Conservation (phyloP, 2,797 vertebrate genomes). For the Mus minutoides region DNA sequence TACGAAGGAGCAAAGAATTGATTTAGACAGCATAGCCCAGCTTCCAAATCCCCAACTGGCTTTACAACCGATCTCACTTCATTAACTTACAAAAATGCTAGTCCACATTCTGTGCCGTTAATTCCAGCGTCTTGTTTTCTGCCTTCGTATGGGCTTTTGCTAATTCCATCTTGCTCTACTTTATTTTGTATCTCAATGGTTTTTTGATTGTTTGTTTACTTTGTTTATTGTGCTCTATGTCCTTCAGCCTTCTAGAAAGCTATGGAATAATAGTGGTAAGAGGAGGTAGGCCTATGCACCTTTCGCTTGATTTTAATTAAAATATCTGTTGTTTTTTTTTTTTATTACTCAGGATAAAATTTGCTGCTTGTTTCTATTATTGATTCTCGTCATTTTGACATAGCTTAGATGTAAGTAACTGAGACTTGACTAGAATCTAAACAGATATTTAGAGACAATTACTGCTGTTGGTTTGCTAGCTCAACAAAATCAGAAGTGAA, state of each 20-base stretch:
- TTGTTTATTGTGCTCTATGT: background rate
- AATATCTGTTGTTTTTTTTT: background rate
- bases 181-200: background rate
- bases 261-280: background rate
- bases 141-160: background rate
- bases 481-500: background rate
- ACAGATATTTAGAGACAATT: background rate
- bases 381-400: background rate
- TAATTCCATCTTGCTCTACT: background rate
- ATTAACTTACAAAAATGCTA: slow-evolving; percentile 1
- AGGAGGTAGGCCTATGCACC: background rate
- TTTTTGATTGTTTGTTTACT: background rate
- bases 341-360: background rate
- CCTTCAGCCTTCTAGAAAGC: background rate
- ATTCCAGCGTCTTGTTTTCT: background rate
- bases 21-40: background rate
- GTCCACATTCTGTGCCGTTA: background rate
- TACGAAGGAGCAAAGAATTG: background rate
- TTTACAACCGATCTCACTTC: background rate
- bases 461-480: background rate
- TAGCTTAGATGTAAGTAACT: background rate
- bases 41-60: background rate
- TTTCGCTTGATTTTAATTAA: slow-evolving; percentile 31
- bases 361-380: background rate
- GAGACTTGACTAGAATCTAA: background rate